Percentiles rank a stretch among this genome's conserved stretches.
Evolutionary conservation across 1,140 invertebrate genomes (phyloP).

Genomic region (Megathymus violae): DNA sequence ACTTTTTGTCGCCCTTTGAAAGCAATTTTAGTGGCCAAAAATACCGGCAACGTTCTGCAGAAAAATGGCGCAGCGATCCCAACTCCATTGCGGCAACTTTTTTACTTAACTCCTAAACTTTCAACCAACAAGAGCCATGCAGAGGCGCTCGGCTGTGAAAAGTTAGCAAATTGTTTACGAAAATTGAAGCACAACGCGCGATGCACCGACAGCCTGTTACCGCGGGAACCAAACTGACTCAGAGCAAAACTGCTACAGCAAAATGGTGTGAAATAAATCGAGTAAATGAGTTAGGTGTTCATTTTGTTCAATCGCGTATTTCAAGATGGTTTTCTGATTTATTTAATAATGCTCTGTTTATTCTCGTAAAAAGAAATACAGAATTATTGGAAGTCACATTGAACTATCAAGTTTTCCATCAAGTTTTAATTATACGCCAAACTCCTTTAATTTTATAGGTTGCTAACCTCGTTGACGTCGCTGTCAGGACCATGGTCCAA

Average conservation of each 20-base stretch:
- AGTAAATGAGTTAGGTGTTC: background rate
- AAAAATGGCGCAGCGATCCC: conserved; percentile 13
- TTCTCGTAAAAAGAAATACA: too few relatives aligned
- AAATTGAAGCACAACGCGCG: conserved; percentile 18
- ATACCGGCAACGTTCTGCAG: conserved; percentile 1
- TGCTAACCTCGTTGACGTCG: too few relatives aligned
- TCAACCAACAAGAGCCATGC: conserved; percentile 31
- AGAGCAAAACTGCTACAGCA: background rate
- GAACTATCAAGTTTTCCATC: too few relatives aligned
- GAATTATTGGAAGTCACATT: too few relatives aligned
- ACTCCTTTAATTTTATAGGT: too few relatives aligned
- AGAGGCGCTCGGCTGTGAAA: conserved; percentile 35
- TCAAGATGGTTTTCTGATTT: background rate
- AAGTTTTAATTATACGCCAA: too few relatives aligned
- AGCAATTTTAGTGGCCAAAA: conserved; percentile 21
- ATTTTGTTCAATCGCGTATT: background rate
- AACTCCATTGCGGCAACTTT: conserved; percentile 23
- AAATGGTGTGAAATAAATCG: conserved; percentile 5
- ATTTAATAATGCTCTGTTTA: too few relatives aligned
- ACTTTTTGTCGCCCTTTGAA: conserved; percentile 6
- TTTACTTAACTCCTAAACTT: conserved; percentile 23
- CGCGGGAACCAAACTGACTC: background rate
- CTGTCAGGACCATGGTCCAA: too few relatives aligned
- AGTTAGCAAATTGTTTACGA: conserved; percentile 43
- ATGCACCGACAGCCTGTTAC: conserved; percentile 26